Conservation (phyloP, 2,797 vertebrate genomes). For the Manis pentadactyla region DNA sequence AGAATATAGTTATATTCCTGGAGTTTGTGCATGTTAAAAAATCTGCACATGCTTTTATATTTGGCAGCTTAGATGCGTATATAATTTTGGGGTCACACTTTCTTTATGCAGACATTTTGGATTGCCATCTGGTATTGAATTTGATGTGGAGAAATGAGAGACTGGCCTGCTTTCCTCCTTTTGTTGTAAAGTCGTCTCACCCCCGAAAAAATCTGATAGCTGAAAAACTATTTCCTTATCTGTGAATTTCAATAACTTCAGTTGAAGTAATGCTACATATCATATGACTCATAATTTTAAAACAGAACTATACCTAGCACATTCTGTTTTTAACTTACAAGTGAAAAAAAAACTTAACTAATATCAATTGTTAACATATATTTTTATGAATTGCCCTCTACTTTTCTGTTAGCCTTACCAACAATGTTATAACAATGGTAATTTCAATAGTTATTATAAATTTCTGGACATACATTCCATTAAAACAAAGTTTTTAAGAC, state of each 20-base stretch:
- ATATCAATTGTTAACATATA: neutral
- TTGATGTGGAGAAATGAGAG: neutral
- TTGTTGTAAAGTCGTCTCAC: neutral
- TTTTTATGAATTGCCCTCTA: neutral
- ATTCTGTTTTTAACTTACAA: slow-evolving; percentile 29
- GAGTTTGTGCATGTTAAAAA: neutral
- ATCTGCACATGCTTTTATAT: neutral
- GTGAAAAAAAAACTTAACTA: neutral
- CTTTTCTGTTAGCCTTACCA: neutral
- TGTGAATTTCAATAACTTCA: neutral
- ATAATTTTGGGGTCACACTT: neutral
- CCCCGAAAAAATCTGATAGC: neutral
- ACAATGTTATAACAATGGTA: neutral
- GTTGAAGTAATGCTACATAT: neutral
- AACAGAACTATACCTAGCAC: neutral
- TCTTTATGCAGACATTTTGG: neutral
- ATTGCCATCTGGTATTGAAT: neutral
- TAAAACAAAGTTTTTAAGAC: neutral
- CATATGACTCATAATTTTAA: neutral
- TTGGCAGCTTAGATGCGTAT: neutral
- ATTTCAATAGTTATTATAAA: neutral
- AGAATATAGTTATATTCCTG: neutral
- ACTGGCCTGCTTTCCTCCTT: neutral
- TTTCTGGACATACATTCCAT: neutral
- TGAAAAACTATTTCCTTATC: neutral